Evolutionary conservation across 2,888 invertebrate species (phyloP).

Genomic region (Sinotaia quadrata): DNA sequence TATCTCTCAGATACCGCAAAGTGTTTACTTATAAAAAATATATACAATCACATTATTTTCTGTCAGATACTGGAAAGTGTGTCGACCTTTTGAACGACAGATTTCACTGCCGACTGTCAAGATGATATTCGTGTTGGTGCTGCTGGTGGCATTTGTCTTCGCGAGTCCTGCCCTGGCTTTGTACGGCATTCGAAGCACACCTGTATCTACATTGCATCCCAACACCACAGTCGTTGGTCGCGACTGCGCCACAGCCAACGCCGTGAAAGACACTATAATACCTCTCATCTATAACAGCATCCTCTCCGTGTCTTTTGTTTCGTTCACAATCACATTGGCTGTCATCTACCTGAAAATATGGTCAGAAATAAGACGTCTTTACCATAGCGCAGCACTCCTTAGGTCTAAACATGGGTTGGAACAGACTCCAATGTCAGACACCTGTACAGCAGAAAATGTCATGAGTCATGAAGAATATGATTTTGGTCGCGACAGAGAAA

Average conservation of each 20-base stretch:
- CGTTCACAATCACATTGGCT: slow-evolving; percentile 37
- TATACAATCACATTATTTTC: too few relatives aligned
- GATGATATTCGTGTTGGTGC: slow-evolving; percentile 17
- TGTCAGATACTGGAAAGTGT: slow-evolving; percentile 51
- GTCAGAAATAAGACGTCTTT: slow-evolving; percentile 31
- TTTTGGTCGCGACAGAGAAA: too few relatives aligned
- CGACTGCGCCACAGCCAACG: slow-evolving; percentile 54
- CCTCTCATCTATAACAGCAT: slow-evolving; percentile 48
- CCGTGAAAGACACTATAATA: slow-evolving; percentile 36
- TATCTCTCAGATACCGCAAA: too few relatives aligned
- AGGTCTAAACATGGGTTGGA: too few relatives aligned
- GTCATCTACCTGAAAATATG: slow-evolving; percentile 50
- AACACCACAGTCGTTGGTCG: slow-evolving; percentile 5
- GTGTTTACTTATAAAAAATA: too few relatives aligned
- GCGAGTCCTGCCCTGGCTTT: slow-evolving; percentile 53
- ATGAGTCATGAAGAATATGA: too few relatives aligned
- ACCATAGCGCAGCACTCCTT: slow-evolving; percentile 11
- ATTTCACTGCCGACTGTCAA: slow-evolving; percentile 46
- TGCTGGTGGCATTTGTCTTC: slow-evolving; percentile 35
- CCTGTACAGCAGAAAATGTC: too few relatives aligned
- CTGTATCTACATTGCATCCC: too few relatives aligned
- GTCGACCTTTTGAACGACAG: slow-evolving; percentile 50
- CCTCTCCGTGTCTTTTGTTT: slow-evolving; percentile 48
- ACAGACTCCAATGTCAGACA: too few relatives aligned
- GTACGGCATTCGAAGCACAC: slow-evolving; percentile 46